Conservation (phyloP, 37 sponge, comb jelly and placozoan genomes). For the Eunapius fragilis region DNA sequence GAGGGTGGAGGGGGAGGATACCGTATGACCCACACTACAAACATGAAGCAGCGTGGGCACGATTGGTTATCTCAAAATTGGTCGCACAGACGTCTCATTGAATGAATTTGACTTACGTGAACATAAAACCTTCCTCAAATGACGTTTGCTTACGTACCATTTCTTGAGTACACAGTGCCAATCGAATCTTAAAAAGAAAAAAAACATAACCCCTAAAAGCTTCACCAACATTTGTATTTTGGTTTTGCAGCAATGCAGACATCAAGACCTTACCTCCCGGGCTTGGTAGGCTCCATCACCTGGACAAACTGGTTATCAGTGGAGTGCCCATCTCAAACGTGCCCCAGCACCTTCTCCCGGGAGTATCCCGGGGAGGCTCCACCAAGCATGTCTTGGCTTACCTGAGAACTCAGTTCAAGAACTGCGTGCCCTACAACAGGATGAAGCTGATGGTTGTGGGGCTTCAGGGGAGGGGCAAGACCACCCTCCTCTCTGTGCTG, state of each 20-base stretch:
- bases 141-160: too few species aligned
- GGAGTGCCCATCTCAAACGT: constrained; percentile 68
- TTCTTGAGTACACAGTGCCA: too few species aligned
- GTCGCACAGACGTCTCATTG: too few species aligned
- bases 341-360: constrained; percentile 79
- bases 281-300: constrained; percentile 77
- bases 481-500: constrained; percentile 84
- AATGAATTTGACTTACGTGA: too few species aligned
- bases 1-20: too few species aligned
- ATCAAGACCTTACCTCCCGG: constrained; percentile 59
- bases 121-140: too few species aligned
- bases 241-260: constrained; percentile 50
- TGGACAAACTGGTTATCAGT: constrained; percentile 69
- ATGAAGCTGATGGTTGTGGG: constrained; percentile 98
- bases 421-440: constrained; percentile 83
- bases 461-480: constrained; percentile 89
- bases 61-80: too few species aligned
- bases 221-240: background rate
- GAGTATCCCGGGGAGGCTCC: constrained; percentile 51
- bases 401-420: constrained; percentile 81
- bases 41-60: too few species aligned
- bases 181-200: too few species aligned
- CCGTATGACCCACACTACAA: too few species aligned
- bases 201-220: too few species aligned
- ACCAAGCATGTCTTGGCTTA: constrained; percentile 83